Percentiles rank a stretch among this genome's conserved stretches.
Evolutionary conservation across 1,140 invertebrate species (phyloP).

Genomic region (Onthophagus taurus): DNA sequence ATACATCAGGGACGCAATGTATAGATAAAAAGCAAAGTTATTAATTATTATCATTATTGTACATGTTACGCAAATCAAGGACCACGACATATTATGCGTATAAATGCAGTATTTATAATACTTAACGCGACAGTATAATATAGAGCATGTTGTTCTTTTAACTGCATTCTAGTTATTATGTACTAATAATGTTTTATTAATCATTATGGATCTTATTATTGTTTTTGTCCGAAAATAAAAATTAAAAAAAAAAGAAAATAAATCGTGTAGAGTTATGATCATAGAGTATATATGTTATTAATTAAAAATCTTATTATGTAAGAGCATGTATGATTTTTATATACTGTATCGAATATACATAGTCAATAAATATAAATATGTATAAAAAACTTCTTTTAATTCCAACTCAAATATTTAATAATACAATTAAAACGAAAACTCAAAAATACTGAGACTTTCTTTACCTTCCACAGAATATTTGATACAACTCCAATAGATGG

Average conservation of each 20-base stretch:
- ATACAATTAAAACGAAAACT: no score
- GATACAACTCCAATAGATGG: no score
- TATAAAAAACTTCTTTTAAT: slow-evolving; percentile 21
- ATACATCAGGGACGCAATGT: slow-evolving; percentile 12
- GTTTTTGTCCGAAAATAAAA: slow-evolving; percentile 14
- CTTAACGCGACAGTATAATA: slow-evolving; percentile 5
- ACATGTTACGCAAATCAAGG: no score
- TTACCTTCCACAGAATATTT: no score
- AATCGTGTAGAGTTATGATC: neutral
- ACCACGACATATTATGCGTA: no score
- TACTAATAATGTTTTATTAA: slow-evolving; percentile 11
- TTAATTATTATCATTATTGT: no score
- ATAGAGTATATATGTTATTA: neutral
- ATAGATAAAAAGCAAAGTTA: slow-evolving; percentile 12
- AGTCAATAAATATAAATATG: slow-evolving; percentile 23
- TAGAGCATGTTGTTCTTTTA: slow-evolving; percentile 12
- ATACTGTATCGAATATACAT: slow-evolving; percentile 19
- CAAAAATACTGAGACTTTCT: no score
- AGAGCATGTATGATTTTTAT: slow-evolving; percentile 25
- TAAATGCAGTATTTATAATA: slow-evolving; percentile 11
- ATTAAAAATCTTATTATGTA: slow-evolving; percentile 13
- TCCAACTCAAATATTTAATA: no score
- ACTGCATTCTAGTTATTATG: slow-evolving; percentile 10
- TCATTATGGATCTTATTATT: no score
- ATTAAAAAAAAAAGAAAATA: no score